Percentiles rank a stretch among this genome's conserved stretches.
Conservation (phyloP, 2,113 vertebrate species). For the Sturnus vulgaris region DNA sequence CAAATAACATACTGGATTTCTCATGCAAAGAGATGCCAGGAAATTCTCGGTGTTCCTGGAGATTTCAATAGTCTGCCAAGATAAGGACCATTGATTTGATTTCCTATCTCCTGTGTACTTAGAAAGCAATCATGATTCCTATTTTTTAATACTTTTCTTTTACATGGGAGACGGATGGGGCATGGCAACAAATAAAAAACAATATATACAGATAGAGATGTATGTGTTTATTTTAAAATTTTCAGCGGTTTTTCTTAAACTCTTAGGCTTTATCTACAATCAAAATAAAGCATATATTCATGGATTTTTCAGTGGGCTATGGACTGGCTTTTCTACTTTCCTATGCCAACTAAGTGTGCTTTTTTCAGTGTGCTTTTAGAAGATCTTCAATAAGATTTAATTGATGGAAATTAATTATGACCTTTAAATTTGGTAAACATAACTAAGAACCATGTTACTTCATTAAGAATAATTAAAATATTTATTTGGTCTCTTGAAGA, state of each 20-base stretch:
- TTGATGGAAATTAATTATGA: background rate
- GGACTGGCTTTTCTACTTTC: background rate
- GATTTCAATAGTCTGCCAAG: background rate
- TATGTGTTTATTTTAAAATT: background rate
- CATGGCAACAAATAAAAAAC: background rate
- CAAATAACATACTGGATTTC: background rate
- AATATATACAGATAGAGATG: accelerated
- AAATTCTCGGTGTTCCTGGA: background rate
- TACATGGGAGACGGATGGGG: background rate
- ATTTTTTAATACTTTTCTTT: background rate
- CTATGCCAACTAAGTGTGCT: background rate
- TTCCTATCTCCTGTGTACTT: background rate
- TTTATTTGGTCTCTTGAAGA: background rate
- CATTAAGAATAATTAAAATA: background rate
- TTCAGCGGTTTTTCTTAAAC: background rate
- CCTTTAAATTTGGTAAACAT: background rate
- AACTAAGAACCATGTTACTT: background rate
- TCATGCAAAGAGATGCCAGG: background rate
- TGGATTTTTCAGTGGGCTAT: background rate
- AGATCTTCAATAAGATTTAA: background rate
- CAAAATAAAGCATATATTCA: background rate
- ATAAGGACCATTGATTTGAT: conserved; percentile 5
- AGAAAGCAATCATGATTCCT: background rate
- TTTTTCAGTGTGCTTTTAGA: background rate
- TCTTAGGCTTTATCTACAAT: background rate